Conservation (phyloP, 2,797 vertebrate species). For the Catamblyrhynchus diadema region DNA sequence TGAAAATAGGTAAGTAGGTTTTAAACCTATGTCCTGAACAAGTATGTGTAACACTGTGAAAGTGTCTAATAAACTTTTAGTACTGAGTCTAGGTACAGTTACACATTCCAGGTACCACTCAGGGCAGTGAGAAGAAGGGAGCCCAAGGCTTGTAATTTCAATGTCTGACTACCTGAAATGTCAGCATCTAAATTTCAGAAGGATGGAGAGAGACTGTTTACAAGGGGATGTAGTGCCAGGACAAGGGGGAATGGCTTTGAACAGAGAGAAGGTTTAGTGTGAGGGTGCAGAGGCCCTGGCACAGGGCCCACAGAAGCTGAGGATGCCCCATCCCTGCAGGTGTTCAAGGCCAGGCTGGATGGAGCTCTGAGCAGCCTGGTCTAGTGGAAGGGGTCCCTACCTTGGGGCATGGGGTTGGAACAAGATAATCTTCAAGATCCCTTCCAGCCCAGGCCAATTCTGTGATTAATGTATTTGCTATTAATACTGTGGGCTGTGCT, state of each 20-base stretch:
- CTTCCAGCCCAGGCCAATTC: background rate
- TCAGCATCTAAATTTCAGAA: background rate
- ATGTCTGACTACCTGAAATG: background rate
- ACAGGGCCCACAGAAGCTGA: background rate
- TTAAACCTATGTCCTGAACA: background rate
- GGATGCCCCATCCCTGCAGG: background rate
- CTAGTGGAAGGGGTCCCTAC: background rate
- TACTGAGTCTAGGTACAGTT: background rate
- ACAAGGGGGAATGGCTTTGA: background rate
- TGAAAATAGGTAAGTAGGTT: background rate
- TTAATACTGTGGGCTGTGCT: accelerated
- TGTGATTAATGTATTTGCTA: background rate
- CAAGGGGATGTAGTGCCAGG: background rate
- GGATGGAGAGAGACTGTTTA: background rate
- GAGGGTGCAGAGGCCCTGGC: background rate
- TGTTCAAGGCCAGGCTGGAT: background rate
- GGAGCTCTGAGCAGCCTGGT: background rate
- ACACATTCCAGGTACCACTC: background rate
- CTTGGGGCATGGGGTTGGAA: background rate
- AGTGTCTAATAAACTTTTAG: background rate
- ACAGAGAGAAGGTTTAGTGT: background rate
- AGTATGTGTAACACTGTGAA: background rate
- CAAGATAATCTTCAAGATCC: background rate
- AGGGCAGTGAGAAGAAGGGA: background rate
- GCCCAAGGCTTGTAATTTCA: background rate